Evolutionary conservation across 2,797 vertebrate species (phyloP).

Genomic region (Dallia pectoralis): DNA sequence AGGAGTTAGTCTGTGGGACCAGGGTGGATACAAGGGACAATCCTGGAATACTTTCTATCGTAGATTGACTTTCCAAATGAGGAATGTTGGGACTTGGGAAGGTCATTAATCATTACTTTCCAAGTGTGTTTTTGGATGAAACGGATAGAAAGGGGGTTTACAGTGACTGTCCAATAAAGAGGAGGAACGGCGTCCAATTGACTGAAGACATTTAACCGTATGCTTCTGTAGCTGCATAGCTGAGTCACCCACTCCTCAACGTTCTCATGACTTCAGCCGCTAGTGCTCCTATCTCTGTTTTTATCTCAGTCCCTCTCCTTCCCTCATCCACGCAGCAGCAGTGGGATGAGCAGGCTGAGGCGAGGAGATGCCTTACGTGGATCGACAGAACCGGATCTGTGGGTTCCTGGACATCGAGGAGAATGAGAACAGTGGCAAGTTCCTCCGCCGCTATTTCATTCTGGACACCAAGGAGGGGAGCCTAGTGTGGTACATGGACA

Average conservation of each 20-base stretch:
- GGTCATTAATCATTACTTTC: neutral
- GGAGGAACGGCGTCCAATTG: neutral
- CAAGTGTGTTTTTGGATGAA: neutral
- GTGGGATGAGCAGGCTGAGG: conserved; percentile 85
- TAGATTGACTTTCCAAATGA: neutral
- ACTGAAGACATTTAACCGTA: neutral
- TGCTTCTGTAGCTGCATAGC: neutral
- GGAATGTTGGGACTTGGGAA: neutral
- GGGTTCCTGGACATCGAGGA: conserved; percentile 98
- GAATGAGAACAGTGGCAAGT: conserved; percentile 95
- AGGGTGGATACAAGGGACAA: neutral
- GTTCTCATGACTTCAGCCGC: too few relatives aligned
- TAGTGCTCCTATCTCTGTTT: neutral
- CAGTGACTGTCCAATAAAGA: neutral
- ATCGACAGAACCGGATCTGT: conserved; percentile 98
- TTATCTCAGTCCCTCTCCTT: conserved; percentile 1
- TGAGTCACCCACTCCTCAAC: neutral
- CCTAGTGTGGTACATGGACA: conserved; percentile 98
- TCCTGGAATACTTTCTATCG: neutral
- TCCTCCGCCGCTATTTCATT: conserved; percentile 94
- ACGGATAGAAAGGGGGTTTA: neutral
- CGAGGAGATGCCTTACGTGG: conserved; percentile 95
- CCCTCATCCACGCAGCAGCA: conserved; percentile 43
- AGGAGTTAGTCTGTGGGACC: too few relatives aligned
- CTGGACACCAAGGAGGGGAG: conserved; percentile 89